Percentiles rank a stretch among this genome's conserved stretches.
Conservation (phyloP, 2,113 vertebrate species). For the Ramphastos sulfuratus region DNA sequence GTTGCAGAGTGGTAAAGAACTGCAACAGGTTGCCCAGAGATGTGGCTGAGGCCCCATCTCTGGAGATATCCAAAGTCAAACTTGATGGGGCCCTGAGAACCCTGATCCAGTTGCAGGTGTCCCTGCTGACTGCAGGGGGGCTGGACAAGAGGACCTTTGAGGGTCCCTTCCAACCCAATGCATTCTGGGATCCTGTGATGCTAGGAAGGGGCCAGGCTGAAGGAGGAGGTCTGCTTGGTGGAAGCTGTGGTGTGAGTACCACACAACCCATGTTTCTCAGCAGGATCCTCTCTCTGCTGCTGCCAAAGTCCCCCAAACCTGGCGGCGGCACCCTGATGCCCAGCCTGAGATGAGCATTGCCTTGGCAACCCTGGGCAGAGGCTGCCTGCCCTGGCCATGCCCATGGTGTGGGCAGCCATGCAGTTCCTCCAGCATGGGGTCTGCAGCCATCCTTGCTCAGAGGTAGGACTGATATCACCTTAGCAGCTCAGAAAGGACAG, state of each 20-base stretch:
- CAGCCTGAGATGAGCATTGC: not conserved
- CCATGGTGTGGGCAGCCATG: not conserved
- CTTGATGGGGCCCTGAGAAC: too few relatives aligned
- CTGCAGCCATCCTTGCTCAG: not conserved
- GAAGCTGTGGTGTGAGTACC: not conserved
- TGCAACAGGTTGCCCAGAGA: too few relatives aligned
- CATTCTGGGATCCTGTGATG: too few relatives aligned
- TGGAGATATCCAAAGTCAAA: too few relatives aligned
- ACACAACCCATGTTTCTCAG: not conserved
- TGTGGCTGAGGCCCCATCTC: too few relatives aligned
- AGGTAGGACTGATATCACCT: not conserved
- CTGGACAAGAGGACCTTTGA: too few relatives aligned
- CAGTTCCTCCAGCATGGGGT: fast-evolving
- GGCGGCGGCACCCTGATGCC: not conserved
- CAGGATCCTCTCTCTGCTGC: not conserved
- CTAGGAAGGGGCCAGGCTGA: too few relatives aligned
- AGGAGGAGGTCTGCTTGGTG: too few relatives aligned
- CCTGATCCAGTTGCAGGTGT: too few relatives aligned
- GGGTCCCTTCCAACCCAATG: too few relatives aligned
- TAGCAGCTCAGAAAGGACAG: not conserved
- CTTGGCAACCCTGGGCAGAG: not conserved
- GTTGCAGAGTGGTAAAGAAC: not conserved
- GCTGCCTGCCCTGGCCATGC: not conserved
- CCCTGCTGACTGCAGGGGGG: too few relatives aligned
- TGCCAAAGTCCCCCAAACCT: not conserved